Percentiles rank a stretch among this genome's conserved stretches.
These are phyloP conservation scores for Sparus aurata DNA, from an alignment of 2,797 vertebrate species.

Conservation along the genomic window DNA sequence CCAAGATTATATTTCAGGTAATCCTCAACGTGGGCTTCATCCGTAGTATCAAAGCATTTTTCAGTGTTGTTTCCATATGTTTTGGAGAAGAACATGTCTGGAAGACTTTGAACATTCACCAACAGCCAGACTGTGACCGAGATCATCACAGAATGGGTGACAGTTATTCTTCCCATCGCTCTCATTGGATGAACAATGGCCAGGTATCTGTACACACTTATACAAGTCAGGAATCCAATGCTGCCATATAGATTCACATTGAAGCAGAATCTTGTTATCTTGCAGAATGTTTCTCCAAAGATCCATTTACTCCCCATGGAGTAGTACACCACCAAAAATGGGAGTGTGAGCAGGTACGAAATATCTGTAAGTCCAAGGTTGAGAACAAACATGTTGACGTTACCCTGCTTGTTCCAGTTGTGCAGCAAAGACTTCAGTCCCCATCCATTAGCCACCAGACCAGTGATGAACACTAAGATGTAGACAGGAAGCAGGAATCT, in stretches of 20 bases:
- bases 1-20: constrained; percentile 82
- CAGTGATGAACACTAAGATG: constrained; percentile 81
- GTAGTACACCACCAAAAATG: constrained; percentile 87
- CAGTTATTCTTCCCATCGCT: too few species aligned
- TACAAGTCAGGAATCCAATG: too few species aligned
- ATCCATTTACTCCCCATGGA: constrained; percentile 72
- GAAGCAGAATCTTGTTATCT: constrained; percentile 63
- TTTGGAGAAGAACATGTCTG: constrained; percentile 77
- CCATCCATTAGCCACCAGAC: constrained; percentile 82
- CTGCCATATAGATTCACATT: too few species aligned
- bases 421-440: constrained; percentile 83
- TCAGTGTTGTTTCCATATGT: fast-evolving
- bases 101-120: too few species aligned
- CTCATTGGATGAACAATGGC: too few species aligned
- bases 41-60: constrained; percentile 81
- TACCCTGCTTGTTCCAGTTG: constrained; percentile 71
- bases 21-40: fast-evolving
- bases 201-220: too few species aligned
- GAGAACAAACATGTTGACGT: constrained; percentile 81
- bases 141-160: too few species aligned
- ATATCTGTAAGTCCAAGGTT: constrained; percentile 88
- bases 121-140: too few species aligned
- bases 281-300: constrained; percentile 86
- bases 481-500: constrained; percentile 82
- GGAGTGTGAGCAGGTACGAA: constrained; percentile 86